A percentile compares a stretch with the other conserved stretches of the same genome.
phyloP scores from a whole-genome alignment of 2,113 vertebrate species.

The Planiliza haematocheilus region DNA sequence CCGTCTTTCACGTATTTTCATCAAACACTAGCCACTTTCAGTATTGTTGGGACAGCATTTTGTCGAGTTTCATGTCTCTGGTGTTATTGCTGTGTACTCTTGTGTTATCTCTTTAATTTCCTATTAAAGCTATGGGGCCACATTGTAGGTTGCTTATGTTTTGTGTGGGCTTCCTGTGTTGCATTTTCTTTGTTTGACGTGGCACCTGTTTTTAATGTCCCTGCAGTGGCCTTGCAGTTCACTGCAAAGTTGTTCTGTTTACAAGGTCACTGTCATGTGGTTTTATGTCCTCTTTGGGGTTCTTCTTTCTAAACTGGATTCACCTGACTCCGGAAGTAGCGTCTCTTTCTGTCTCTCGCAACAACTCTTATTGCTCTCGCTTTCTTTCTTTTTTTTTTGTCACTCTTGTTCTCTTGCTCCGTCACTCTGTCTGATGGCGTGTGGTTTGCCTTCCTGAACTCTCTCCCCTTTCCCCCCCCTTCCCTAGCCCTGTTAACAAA shows the following conservation, averaged over 20 bases:
- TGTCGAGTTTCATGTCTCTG: slow-evolving; percentile 52
- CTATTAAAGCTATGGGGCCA: slow-evolving; percentile 78
- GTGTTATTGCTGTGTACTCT: slow-evolving; percentile 62
- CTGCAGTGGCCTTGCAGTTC: slow-evolving; percentile 40
- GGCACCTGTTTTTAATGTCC: slow-evolving; percentile 43
- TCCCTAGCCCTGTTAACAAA: slow-evolving; percentile 94
- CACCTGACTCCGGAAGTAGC: slow-evolving; percentile 51
- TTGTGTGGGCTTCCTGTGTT: slow-evolving; percentile 74
- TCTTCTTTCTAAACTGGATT: slow-evolving; percentile 51
- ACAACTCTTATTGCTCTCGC: slow-evolving; percentile 34
- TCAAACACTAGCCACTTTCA: slow-evolving; percentile 32
- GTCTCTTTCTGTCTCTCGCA: slow-evolving; percentile 41
- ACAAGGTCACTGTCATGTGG: slow-evolving; percentile 50
- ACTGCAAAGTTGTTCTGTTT: slow-evolving; percentile 33
- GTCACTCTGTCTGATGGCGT: slow-evolving; percentile 63
- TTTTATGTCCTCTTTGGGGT: slow-evolving; percentile 55
- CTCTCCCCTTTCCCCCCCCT: slow-evolving; percentile 76
- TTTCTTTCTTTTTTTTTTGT: slow-evolving; percentile 45
- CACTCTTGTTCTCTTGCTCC: slow-evolving; percentile 22
- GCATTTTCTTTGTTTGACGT: slow-evolving; percentile 62
- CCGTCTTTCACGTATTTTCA: slow-evolving; percentile 27
- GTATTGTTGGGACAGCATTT: slow-evolving; percentile 17
- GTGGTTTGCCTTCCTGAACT: slow-evolving; percentile 76
- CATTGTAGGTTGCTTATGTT: slow-evolving; percentile 71
- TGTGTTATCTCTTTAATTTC: slow-evolving; percentile 65